phyloP scores from a whole-genome alignment of 2,113 vertebrate species.

The Apodemus sylvaticus region DNA sequence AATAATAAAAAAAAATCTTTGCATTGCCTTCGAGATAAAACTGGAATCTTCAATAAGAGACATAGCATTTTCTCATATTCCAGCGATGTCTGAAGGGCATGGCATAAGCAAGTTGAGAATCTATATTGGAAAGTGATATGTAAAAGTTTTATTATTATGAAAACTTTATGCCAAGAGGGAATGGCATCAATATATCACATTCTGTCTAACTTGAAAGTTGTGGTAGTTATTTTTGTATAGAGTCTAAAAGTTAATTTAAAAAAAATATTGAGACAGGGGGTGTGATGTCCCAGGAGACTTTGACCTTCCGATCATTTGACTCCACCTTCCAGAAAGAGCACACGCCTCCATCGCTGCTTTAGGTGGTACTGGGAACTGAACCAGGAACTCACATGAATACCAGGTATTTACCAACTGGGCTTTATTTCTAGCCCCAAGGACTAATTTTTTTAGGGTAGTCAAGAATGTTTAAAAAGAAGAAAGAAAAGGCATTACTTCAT shows the following conservation, averaged over 20 bases:
- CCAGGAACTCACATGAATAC: neutral
- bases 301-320: neutral
- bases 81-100: neutral
- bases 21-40: conserved; percentile 35
- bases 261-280: neutral
- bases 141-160: neutral
- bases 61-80: conserved; percentile 35
- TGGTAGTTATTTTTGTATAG: neutral
- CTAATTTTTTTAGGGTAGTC: neutral
- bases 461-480: conserved; percentile 17
- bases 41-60: conserved; percentile 11
- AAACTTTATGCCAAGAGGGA: neutral
- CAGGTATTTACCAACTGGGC: neutral
- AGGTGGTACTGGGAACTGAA: neutral
- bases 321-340: no score
- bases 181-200: conserved; percentile 7
- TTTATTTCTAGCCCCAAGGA: neutral
- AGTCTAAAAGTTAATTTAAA: neutral
- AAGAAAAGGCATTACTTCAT: neutral
- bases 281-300: neutral
- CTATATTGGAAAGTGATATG: neutral
- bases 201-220: neutral
- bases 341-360: neutral
- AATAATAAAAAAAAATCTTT: conserved; percentile 54
- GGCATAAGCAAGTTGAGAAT: neutral